Percentiles rank a stretch among this genome's conserved stretches.
Conservation (phyloP, 2,113 vertebrate species). For the Scomber scombrus region DNA sequence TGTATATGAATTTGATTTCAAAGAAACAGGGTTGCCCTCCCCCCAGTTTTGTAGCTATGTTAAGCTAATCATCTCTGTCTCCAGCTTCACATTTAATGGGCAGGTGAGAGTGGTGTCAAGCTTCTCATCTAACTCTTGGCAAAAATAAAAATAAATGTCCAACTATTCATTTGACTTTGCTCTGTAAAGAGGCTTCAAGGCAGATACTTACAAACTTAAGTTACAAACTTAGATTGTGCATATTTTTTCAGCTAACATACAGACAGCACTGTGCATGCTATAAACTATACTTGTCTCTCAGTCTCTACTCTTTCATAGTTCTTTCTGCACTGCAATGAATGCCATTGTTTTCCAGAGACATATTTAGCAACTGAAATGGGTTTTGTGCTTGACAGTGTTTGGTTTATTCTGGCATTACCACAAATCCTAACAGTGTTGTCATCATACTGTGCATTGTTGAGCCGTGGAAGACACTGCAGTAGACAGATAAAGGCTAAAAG, state of each 20-base stretch:
- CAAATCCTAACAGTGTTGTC: conserved; percentile 12
- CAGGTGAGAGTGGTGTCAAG: too few species aligned
- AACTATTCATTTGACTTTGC: background rate
- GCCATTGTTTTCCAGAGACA: conserved; percentile 1
- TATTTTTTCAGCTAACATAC: background rate
- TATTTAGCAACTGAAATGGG: conserved; percentile 21
- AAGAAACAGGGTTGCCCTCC: too few species aligned
- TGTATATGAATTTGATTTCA: too few species aligned
- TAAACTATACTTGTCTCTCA: background rate
- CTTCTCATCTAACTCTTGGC: background rate
- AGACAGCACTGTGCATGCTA: background rate
- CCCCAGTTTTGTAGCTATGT: too few species aligned
- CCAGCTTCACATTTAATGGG: background rate
- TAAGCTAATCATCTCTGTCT: background rate
- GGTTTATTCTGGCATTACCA: conserved; percentile 27
- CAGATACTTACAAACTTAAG: background rate
- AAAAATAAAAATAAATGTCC: background rate
- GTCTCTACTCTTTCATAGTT: background rate
- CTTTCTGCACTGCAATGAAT: conserved; percentile 20
- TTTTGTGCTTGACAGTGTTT: conserved; percentile 25
- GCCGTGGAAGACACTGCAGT: conserved; percentile 1
- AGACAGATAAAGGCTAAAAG: conserved; percentile 31
- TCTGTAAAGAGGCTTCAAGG: too few species aligned
- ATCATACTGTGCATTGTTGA: conserved; percentile 18
- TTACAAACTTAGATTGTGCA: background rate